Percentiles rank a stretch among this genome's conserved stretches.
Conservation (phyloP, 23 tunicate genomes). For the Trididemnum miniatum region DNA sequence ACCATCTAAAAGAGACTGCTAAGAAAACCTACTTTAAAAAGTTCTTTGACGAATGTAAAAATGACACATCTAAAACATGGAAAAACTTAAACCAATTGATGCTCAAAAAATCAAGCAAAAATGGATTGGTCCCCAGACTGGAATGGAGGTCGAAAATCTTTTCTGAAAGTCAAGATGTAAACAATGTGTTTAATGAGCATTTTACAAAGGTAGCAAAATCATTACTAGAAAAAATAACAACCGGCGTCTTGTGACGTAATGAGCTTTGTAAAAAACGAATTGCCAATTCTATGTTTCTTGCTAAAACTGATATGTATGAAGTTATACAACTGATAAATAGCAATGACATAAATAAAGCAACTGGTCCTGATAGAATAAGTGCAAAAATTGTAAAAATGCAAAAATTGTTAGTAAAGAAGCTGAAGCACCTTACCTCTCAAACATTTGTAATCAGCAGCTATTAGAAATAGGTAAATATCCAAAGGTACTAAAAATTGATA, state of each 20-base stretch:
- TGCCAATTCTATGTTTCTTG: background rate
- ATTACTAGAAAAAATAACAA: too few species aligned
- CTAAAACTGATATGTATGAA: background rate
- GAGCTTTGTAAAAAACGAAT: background rate
- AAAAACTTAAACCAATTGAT: too few species aligned
- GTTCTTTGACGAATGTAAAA: background rate
- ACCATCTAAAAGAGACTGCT: background rate
- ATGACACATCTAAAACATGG: background rate
- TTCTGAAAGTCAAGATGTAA: background rate
- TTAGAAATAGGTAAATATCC: background rate
- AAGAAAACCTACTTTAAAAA: background rate
- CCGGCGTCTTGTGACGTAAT: background rate
- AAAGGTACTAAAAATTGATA: background rate
- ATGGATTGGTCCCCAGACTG: background rate
- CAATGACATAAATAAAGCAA: background rate
- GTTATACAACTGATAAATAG: background rate
- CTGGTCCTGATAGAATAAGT: background rate
- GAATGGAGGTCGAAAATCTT: background rate
- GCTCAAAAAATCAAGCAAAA: background rate
- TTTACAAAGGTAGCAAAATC: background rate
- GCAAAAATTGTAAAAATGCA: background rate
- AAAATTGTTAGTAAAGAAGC: background rate
- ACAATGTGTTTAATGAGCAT: background rate
- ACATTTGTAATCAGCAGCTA: background rate
- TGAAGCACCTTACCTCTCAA: background rate